Evolutionary conservation across 2,113 vertebrate genomes (phyloP).

Genomic region (Ammodytes dubius): DNA sequence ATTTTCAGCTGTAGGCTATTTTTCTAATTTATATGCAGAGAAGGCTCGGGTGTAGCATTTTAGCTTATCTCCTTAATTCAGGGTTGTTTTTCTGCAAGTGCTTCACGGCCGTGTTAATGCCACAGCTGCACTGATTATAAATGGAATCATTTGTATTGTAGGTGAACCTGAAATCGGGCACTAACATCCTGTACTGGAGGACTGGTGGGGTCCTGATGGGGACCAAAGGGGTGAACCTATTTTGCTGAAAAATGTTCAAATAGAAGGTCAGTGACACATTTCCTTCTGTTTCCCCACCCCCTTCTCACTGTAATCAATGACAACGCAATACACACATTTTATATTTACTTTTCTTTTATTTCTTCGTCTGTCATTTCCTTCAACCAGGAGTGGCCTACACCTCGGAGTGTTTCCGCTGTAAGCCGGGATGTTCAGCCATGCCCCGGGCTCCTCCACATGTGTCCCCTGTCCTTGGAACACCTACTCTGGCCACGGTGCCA

Average conservation of each 20-base stretch:
- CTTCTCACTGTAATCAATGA: background rate
- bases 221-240: conserved; percentile 94
- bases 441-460: conserved; percentile 90
- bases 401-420: conserved; percentile 95
- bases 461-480: conserved; percentile 91
- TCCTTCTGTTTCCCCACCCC: accelerated
- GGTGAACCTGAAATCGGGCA: conserved; percentile 95
- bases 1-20: background rate
- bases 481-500: conserved; percentile 92
- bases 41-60: background rate
- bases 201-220: conserved; percentile 94
- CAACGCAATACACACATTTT: background rate
- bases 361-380: background rate
- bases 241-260: conserved; percentile 94
- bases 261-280: conserved; percentile 89
- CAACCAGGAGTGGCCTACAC: conserved; percentile 94
- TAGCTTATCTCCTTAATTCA: background rate
- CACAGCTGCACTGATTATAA: background rate
- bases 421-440: conserved; percentile 91
- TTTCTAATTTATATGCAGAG: background rate
- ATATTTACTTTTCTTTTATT: accelerated
- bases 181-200: conserved; percentile 97
- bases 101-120: background rate
- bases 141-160: conserved; percentile 66
- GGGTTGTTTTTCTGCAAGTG: background rate